phyloP scores from a whole-genome alignment of 2,113 vertebrate species.

The Caracal caracal region DNA sequence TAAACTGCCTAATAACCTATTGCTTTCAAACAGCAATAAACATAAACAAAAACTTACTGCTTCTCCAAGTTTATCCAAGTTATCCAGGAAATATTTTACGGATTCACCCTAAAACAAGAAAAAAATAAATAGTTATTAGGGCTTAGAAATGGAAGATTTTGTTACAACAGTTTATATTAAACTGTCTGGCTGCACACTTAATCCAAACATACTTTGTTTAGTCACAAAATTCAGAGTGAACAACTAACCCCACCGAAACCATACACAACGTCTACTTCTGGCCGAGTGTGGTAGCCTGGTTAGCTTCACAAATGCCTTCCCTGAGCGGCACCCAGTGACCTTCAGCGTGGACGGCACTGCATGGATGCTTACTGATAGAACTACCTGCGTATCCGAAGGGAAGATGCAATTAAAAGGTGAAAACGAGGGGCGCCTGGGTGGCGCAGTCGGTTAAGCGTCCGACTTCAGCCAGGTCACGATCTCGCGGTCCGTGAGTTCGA shows the following conservation, averaged over 20 bases:
- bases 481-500: too few species aligned
- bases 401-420: not conserved
- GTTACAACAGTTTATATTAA: slow-evolving; percentile 68
- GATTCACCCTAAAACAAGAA: slow-evolving; percentile 93
- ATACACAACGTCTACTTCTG: not conserved
- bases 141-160: slow-evolving; percentile 23
- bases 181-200: slow-evolving; percentile 54
- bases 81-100: slow-evolving; percentile 99
- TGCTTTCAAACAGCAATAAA: slow-evolving; percentile 29
- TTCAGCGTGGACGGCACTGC: not conserved
- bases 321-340: not conserved
- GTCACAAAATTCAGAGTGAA: slow-evolving; percentile 49
- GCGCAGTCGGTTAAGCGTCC: too few species aligned
- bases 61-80: slow-evolving; percentile 97
- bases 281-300: not conserved
- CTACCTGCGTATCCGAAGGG: not conserved
- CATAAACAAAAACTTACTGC: slow-evolving; percentile 89
- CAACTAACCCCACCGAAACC: slow-evolving; percentile 48
- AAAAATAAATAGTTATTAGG: slow-evolving; percentile 74
- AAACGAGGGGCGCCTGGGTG: not conserved
- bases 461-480: too few species aligned
- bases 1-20: not conserved
- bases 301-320: not conserved
- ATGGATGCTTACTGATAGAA: not conserved
- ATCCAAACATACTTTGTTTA: slow-evolving; percentile 62